Conservation (phyloP, 92 coral and sea anemone genomes). For the Siderastrea siderea region DNA sequence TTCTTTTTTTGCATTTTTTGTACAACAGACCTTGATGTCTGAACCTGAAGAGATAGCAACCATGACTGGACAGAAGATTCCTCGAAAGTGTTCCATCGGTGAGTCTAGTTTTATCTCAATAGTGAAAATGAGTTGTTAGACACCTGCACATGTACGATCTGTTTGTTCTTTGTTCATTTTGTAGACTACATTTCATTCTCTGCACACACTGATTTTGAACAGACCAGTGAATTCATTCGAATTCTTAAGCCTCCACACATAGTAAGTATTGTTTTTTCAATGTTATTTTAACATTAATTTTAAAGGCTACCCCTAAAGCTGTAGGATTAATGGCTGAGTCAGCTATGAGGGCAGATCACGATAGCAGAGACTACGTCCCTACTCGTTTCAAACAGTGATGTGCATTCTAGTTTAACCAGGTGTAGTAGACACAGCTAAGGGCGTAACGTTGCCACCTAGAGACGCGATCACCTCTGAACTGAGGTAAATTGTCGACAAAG, state of each 20-base stretch:
- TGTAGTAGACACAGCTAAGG: too few species aligned
- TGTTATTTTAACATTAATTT: too few species aligned
- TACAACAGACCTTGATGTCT: constrained; percentile 87
- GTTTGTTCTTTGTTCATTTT: not conserved
- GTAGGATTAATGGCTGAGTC: too few species aligned
- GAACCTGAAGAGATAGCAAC: constrained; percentile 97
- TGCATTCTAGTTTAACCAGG: too few species aligned
- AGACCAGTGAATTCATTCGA: constrained; percentile 97
- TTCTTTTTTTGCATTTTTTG: not conserved
- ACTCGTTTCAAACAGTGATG: too few species aligned
- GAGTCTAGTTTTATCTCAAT: not conserved
- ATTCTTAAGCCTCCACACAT: constrained; percentile 93
- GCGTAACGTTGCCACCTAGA: too few species aligned
- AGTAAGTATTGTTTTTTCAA: constrained; percentile 65
- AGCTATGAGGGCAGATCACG: too few species aligned
- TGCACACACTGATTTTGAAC: constrained; percentile 98
- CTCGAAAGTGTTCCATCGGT: constrained; percentile 97
- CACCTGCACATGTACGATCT: not conserved
- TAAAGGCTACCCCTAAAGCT: too few species aligned
- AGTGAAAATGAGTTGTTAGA: not conserved
- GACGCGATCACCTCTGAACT: too few species aligned
- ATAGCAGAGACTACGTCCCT: too few species aligned
- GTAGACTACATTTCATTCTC: constrained; percentile 97
- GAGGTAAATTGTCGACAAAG: too few species aligned
- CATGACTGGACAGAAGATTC: constrained; percentile 97